These are phyloP conservation scores for Oscheius myriophilus DNA, from an alignment of 2,888 invertebrate species.

Conservation along the genomic window DNA sequence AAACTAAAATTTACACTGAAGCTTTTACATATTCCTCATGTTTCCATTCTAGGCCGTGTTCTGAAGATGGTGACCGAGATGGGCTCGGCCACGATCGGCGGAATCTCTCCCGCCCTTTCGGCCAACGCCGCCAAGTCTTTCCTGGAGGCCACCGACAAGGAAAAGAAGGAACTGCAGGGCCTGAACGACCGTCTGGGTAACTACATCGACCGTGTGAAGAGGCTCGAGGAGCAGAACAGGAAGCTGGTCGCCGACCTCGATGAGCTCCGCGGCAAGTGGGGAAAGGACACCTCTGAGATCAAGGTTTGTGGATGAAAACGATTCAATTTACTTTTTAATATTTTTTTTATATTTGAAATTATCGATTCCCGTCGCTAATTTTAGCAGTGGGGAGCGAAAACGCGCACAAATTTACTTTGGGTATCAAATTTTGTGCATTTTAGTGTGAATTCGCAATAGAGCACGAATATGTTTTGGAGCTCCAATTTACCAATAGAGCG, in stretches of 20 bases:
- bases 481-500: too few species aligned
- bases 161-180: constrained; percentile 74
- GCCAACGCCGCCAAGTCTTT: constrained; percentile 70
- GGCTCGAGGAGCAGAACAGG: constrained; percentile 70
- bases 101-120: constrained; percentile 69
- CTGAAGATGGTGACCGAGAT: constrained; percentile 71
- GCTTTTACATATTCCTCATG: background rate
- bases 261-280: constrained; percentile 69
- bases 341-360: background rate
- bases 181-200: constrained; percentile 75
- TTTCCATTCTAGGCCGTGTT: constrained; percentile 63
- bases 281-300: constrained; percentile 70
- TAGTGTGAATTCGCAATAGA: too few species aligned
- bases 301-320: constrained; percentile 59
- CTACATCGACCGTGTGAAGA: constrained; percentile 74
- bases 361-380: background rate
- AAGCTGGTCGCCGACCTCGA: constrained; percentile 70
- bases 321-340: background rate
- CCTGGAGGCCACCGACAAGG: constrained; percentile 71
- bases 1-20: background rate
- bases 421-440: too few species aligned
- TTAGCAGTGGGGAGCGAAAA: too few species aligned
- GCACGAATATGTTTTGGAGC: too few species aligned
- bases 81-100: constrained; percentile 69
- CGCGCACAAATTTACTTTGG: too few species aligned